Base-by-base conservation (phyloP, 2,797 vertebrate genomes). In the Lepidocolaptes lacrymiger region DNA sequence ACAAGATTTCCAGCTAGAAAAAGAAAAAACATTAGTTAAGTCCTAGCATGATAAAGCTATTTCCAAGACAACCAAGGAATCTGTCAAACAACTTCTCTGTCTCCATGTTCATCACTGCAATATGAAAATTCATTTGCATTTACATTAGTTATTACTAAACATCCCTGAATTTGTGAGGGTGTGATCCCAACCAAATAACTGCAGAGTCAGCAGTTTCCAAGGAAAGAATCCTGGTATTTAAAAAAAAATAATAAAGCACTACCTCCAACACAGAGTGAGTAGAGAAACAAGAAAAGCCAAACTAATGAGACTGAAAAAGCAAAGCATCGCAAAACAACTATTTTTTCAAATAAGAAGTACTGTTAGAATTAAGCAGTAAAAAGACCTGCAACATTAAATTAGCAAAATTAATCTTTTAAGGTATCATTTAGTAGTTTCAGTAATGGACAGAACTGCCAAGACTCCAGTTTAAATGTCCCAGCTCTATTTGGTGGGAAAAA, bases 1-100 rank as follows among this genome's bases (percentile, higher is more conserved):
- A 99, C 97, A 99, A 96, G 86, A 99, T 99, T 98, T 99, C 99
- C 98, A 99, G 98, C 99, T 99, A 97, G 93, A 96, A 96, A 96
- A 80, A 54, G 62, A 95, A 93, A 54, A 89, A 14, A 59, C 3
- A 23, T 75, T 49, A 46, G 16, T 95, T 69, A 94, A 56, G 27
- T 54, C 46, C 72, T 48, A 71, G 48, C 39, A 66, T 16, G 9
- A 32, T 6, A 54, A 83, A 79, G 27, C 27, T 49, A 19, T 9
- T 66, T 61, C 39, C 64, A 88, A 67, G 34, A 79, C 49, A 92
- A 52, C 3, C 18, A 83, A 44, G 69, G 7, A 81, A 58, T 15
- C 26, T 84, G 15, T 46, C 63, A 62, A 39, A 88, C 24, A n/a
- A 48, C n/a, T 84, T 69, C 39, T 69, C 54, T 56, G 39, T 54